Conservation (phyloP, 2,888 invertebrate species). For the Dermolepida albohirtum region DNA sequence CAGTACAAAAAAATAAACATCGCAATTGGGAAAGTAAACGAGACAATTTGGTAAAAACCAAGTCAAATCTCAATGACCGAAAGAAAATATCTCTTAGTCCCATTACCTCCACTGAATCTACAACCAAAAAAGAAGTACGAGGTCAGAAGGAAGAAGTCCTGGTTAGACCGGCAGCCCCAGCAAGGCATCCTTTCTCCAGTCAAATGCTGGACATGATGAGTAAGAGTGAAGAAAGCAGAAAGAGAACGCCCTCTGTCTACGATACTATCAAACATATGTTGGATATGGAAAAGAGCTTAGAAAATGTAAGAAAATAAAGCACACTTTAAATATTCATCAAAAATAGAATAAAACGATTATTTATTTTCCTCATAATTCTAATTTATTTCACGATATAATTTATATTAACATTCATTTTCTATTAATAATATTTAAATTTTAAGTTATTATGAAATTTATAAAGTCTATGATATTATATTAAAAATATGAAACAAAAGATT, state of each 20-base stretch:
- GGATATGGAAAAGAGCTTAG: constrained; percentile 68
- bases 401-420: too few species aligned
- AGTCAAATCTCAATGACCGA: constrained; percentile 31
- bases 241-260: constrained; percentile 67
- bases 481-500: too few species aligned
- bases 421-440: too few species aligned
- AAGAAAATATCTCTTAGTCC: constrained; percentile 32
- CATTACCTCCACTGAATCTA: constrained; percentile 45
- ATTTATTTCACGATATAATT: too few species aligned
- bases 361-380: too few species aligned
- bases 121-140: constrained; percentile 51
- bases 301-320: constrained; percentile 66
- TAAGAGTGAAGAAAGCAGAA: constrained; percentile 56
- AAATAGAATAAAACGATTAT: too few species aligned
- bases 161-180: constrained; percentile 71
- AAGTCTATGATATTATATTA: too few species aligned
- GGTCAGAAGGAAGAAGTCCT: constrained; percentile 75
- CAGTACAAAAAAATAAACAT: constrained; percentile 66
- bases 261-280: constrained; percentile 70
- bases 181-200: constrained; percentile 68
- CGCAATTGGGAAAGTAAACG: constrained; percentile 67
- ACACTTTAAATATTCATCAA: too few species aligned
- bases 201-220: constrained; percentile 68
- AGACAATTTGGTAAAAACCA: constrained; percentile 40
- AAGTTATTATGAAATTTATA: too few species aligned